A percentile compares a stretch with the other conserved stretches of the same genome.
phyloP scores from a whole-genome alignment of 2,113 vertebrate genomes.

The Thomomys bottae region DNA sequence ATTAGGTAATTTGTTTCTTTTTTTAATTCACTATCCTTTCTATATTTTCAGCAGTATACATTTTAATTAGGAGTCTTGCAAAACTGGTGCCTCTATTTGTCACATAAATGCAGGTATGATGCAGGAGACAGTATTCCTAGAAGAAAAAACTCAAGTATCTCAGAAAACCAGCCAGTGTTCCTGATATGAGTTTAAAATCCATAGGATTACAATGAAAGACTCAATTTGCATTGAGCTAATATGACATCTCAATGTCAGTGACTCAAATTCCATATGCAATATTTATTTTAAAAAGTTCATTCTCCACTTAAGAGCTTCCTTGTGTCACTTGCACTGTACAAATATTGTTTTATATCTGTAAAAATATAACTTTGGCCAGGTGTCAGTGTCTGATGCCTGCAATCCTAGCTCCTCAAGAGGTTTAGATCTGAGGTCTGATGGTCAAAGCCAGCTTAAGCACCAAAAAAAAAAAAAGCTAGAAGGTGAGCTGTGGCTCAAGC shows the following conservation, averaged over 20 bases:
- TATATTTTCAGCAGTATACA: conserved; percentile 66
- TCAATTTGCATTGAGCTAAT: conserved; percentile 77
- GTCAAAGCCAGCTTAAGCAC: no score
- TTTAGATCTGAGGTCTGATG: no score
- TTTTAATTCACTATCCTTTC: conserved; percentile 63
- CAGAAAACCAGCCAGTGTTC: conserved; percentile 61
- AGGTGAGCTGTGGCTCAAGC: no score
- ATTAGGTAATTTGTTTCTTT: conserved; percentile 70
- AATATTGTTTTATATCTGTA: background rate
- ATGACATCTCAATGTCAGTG: conserved; percentile 65
- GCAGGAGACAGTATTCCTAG: conserved; percentile 66
- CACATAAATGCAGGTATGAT: conserved; percentile 67
- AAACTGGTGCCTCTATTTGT: conserved; percentile 58
- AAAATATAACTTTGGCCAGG: background rate
- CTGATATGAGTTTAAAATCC: conserved; percentile 61
- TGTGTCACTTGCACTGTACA: conserved; percentile 18
- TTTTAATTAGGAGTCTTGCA: conserved; percentile 80
- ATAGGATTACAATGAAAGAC: conserved; percentile 38
- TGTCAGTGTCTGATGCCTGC: no score
- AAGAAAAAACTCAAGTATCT: conserved; percentile 73
- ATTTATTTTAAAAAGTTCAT: conserved; percentile 66
- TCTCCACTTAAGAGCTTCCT: conserved; percentile 63
- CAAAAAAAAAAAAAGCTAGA: no score
- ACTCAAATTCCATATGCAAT: conserved; percentile 36
- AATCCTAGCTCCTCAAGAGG: no score